Base-by-base conservation (phyloP, 2,113 vertebrate species). In the Vicugna pacos region DNA sequence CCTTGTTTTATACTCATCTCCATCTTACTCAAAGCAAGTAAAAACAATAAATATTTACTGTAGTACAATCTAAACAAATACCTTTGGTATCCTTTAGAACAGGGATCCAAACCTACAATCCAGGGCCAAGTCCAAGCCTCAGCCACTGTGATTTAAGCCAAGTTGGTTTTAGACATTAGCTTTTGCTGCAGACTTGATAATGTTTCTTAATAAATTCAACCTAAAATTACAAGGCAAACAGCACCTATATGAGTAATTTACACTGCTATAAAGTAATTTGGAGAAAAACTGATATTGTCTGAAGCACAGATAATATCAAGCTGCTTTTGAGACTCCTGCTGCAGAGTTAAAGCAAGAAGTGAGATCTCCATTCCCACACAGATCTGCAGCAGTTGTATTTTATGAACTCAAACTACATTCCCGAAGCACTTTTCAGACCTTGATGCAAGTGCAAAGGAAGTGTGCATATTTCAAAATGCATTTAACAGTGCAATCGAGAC, bases 401-500 rank as follows among this genome's bases (percentile, higher is more conserved):
- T 79, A 56, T 82, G 72, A 87, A 6, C 42, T 73, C 62, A 82
- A 80, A 58, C 16, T 42, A 38, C 12, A 60, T 22, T 20, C 72
- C 56, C 58, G 13, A 14, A 60, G 5, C 6, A 67, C n/a, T 94
- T 83, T 69, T 32, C 20, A 79, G 86, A 50, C 6, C 58, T 62
- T 1, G 0, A 50, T 58, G 22, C 56, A 69, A 69, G 9, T 81
- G 28, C 32, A 65, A 89, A 60, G n/a, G 65, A 90, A 72, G 77
- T 32, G 6, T 75, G 52, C 26, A 3, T 67, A 35, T 82, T 95
- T 97, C 84, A 94, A 54, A 79, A 83, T 93, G 2, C 52, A 64
- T 75, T 65, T 76, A 65, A 60, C n/a, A 56, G 28, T 88, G 64
- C 46, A 38, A 5, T 20, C 24, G 54, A 93, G 82, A 32, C 86